phyloP scores from a whole-genome alignment of 2,113 vertebrate genomes.

The Cromileptes altivelis region DNA sequence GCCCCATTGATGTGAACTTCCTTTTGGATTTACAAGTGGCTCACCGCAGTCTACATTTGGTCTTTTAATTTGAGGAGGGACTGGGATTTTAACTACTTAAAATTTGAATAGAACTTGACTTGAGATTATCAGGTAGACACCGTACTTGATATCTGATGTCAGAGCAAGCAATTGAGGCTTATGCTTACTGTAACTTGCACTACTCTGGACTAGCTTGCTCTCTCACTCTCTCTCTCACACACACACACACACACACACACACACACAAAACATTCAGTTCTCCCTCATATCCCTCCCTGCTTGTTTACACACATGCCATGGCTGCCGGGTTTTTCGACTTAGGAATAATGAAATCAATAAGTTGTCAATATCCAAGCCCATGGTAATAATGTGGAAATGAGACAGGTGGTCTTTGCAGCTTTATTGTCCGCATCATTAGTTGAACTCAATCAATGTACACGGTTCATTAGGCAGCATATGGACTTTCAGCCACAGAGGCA shows the following conservation, averaged over 20 bases:
- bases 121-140: background rate
- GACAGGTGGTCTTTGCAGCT: constrained; percentile 46
- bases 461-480: constrained; percentile 64
- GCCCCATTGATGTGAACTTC: background rate
- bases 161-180: too few relatives aligned
- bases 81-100: background rate
- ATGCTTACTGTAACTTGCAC: too few relatives aligned
- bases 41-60: background rate
- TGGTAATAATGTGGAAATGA: constrained; percentile 60
- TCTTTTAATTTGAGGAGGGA: background rate
- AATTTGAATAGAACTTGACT: background rate
- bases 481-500: constrained; percentile 50
- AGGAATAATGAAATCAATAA: constrained; percentile 69
- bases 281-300: background rate
- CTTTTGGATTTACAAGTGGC: background rate
- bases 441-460: constrained; percentile 53
- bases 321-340: constrained; percentile 18
- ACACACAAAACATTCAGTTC: too few relatives aligned
- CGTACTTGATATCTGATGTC: too few relatives aligned
- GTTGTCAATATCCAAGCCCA: constrained; percentile 62
- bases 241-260: too few relatives aligned
- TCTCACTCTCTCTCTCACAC: too few relatives aligned
- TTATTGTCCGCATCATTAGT: constrained; percentile 62
- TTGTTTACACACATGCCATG: constrained; percentile 1
- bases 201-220: too few relatives aligned